Conservation (phyloP, 2,797 vertebrate genomes). For the Pseudochirops corinnae region DNA sequence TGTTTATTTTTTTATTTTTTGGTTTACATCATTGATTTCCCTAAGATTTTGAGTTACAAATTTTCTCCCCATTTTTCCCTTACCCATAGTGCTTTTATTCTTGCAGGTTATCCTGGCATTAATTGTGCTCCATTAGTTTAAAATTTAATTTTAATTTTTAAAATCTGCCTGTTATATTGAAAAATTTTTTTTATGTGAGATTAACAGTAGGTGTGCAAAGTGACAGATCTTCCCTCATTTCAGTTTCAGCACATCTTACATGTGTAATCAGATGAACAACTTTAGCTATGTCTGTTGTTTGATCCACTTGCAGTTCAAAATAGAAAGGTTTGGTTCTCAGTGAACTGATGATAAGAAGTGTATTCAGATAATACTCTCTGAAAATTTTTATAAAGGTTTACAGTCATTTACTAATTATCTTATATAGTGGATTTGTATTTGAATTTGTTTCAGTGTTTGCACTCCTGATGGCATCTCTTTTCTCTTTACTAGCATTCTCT, state of each 20-base stretch:
- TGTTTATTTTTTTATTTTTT: no score
- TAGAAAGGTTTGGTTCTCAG: not conserved
- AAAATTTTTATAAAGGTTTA: not conserved
- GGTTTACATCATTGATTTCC: no score
- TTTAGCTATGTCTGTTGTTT: not conserved
- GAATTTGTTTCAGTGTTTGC: not conserved
- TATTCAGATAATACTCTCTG: not conserved
- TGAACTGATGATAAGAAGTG: not conserved
- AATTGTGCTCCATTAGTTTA: not conserved
- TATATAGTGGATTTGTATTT: not conserved
- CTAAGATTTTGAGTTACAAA: no score
- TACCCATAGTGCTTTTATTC: no score
- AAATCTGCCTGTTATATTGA: not conserved
- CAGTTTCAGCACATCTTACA: not conserved
- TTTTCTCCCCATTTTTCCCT: no score
- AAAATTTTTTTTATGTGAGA: not conserved
- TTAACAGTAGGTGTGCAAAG: not conserved
- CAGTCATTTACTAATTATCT: not conserved
- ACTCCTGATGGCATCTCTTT: not conserved
- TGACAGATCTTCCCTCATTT: not conserved
- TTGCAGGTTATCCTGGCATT: not conserved
- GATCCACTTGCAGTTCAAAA: not conserved
- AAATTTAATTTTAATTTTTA: not conserved
- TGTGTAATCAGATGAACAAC: not conserved
- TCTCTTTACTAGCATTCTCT: no score